phyloP scores from a whole-genome alignment of 2,888 invertebrate species.

The Trissonchulus sp. region DNA sequence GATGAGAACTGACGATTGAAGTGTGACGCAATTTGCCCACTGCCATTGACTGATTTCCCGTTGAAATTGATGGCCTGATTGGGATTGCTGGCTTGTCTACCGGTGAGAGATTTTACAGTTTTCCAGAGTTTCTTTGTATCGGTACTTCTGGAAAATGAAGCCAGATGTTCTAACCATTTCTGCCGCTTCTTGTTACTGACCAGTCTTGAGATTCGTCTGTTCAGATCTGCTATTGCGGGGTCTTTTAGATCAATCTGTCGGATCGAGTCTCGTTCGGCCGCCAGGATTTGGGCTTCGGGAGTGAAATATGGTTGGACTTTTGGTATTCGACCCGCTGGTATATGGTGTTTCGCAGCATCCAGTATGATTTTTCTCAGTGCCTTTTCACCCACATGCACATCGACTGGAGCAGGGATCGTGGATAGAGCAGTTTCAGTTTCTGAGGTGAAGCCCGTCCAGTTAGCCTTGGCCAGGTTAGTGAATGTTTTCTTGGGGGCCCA shows the following conservation, averaged over 20 bases:
- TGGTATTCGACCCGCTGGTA: not conserved
- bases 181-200: not conserved
- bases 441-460: not conserved
- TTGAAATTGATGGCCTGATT: not conserved
- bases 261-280: not conserved
- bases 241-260: not conserved
- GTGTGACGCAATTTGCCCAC: no score
- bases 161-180: conserved; percentile 2
- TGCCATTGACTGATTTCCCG: no score
- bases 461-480: not conserved
- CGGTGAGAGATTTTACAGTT: not conserved
- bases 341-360: not conserved
- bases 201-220: not conserved
- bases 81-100: not conserved
- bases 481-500: not conserved
- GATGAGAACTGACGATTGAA: no score
- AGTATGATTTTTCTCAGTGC: conserved; percentile 1
- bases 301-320: not conserved
- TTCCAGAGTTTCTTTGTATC: conserved; percentile 5
- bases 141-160: not conserved
- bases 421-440: not conserved
- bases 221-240: not conserved
- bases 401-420: not conserved
- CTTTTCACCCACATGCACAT: not conserved
- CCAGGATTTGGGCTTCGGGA: not conserved